A percentile compares a stretch with the other conserved stretches of the same genome.
Evolutionary conservation across 1,140 invertebrate genomes (phyloP).

Genomic region (Gryllus bimaculatus): DNA sequence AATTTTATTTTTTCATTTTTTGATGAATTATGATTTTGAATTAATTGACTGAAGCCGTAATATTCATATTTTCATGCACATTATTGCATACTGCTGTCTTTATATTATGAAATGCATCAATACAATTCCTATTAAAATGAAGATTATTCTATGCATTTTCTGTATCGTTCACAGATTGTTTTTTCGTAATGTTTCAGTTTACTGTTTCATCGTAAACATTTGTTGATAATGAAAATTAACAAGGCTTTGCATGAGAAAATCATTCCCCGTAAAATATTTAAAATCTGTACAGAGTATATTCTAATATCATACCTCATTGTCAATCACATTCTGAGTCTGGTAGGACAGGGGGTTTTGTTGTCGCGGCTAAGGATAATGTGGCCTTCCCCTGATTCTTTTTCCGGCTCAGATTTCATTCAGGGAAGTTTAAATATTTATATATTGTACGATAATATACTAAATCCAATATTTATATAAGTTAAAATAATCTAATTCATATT

Average conservation of each 20-base stretch:
- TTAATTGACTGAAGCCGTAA: too few species aligned
- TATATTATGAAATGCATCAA: too few species aligned
- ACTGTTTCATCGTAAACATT: too few species aligned
- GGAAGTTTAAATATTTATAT: constrained; percentile 21
- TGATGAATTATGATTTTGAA: too few species aligned
- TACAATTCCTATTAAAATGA: too few species aligned
- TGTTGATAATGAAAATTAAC: neutral
- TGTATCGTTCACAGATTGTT: too few species aligned
- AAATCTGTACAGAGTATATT: constrained; percentile 22
- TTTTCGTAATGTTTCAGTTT: neutral
- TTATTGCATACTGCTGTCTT: too few species aligned
- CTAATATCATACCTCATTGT: constrained; percentile 25
- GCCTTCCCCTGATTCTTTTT: constrained; percentile 21
- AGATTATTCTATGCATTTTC: too few species aligned
- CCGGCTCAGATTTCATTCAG: constrained; percentile 23
- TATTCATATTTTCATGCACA: too few species aligned
- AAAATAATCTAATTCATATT: constrained; percentile 20
- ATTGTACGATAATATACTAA: constrained; percentile 18
- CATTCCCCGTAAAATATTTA: constrained; percentile 14
- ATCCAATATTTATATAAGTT: constrained; percentile 18
- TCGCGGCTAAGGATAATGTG: constrained; percentile 23
- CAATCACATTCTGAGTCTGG: constrained; percentile 22
- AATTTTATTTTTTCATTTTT: too few species aligned
- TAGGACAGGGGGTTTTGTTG: constrained; percentile 23
- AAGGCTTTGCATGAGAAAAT: neutral